Base-by-base conservation (phyloP, 2,113 vertebrate species). In the Elaphurus davidianus region DNA sequence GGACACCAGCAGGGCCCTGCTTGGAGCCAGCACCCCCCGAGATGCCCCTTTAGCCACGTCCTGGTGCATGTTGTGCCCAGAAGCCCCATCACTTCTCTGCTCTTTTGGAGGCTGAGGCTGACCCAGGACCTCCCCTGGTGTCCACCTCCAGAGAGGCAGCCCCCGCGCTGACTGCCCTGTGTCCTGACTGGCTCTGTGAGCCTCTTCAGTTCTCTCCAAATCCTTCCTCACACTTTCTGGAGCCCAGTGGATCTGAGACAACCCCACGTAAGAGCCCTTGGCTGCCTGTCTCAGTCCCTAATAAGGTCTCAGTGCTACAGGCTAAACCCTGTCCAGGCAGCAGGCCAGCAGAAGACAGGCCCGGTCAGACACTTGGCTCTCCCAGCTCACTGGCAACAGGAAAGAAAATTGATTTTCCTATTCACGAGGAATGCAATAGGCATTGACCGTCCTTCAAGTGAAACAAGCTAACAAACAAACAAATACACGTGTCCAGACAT, bases 1-100 rank as follows among this genome's bases (percentile, higher is more conserved):
- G 55, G 23, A 9, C 16, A 1, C 21, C 47, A 50, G 2, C 0
- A 0, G 4, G 1, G 0, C 19, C 43, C 8, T 36, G 57, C 40
- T 30, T 13, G 4, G 11, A 16, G 25, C 36, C 10, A 5, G 15
- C 21, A 9, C 4, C 7, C 0, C 4, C 6, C 0, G 3, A 21
- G 47, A 54, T 2, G 16, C 43, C 2, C 30, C 1, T 5, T 30
- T 0, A 28, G 40, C 19, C 13, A 2, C 28, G 4, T 33, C 10
- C 16, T 50, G 33, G 28, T 11, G n/a, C 19, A 45, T 2, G 1
- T 1, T 52, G 27, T 40, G 36, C 27, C 21, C 27, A 27, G 25
- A 60, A 21, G 14, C 57, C 7, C 57, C 1, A 1, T 47, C 19
- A 0, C 0, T 3, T 1, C 19, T 21, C 84, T 50, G 74, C 27